phyloP scores from a whole-genome alignment of 1,140 invertebrate species.

The Marisa cornuarietis region DNA sequence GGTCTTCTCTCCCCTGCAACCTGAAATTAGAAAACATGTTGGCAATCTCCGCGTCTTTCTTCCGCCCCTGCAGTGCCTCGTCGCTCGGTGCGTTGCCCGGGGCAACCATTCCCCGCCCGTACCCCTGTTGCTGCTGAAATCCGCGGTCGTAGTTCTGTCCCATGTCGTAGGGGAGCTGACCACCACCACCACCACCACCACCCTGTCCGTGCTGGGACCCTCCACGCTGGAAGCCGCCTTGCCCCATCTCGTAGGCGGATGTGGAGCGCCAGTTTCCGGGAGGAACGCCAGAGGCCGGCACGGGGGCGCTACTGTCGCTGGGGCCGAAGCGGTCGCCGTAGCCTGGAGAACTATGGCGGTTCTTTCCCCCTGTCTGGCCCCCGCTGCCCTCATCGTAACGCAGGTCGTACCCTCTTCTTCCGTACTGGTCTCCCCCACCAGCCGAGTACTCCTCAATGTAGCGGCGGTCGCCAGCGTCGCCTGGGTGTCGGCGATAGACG shows the following conservation, averaged over 20 bases:
- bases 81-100: conserved; percentile 17
- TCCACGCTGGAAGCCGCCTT: no score
- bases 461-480: conserved; percentile 1
- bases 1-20: conserved; percentile 19
- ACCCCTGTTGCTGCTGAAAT: background rate
- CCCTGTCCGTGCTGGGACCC: background rate
- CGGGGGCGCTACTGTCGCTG: background rate
- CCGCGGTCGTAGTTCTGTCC: no score
- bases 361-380: background rate
- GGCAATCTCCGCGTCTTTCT: conserved; percentile 42
- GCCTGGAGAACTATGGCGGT: conserved; percentile 8
- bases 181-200: background rate
- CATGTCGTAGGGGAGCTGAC: no score
- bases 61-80: conserved; percentile 8
- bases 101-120: conserved; percentile 9
- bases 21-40: conserved; percentile 45
- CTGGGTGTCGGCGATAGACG: background rate
- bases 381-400: background rate
- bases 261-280: conserved; percentile 4
- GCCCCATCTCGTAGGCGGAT: conserved; percentile 26
- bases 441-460: conserved; percentile 9
- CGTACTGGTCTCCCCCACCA: background rate
- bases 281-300: no score
- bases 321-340: background rate
- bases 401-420: background rate